phyloP scores from a whole-genome alignment of 92 coral and sea anemone species.

The Heliopora coerulea region DNA sequence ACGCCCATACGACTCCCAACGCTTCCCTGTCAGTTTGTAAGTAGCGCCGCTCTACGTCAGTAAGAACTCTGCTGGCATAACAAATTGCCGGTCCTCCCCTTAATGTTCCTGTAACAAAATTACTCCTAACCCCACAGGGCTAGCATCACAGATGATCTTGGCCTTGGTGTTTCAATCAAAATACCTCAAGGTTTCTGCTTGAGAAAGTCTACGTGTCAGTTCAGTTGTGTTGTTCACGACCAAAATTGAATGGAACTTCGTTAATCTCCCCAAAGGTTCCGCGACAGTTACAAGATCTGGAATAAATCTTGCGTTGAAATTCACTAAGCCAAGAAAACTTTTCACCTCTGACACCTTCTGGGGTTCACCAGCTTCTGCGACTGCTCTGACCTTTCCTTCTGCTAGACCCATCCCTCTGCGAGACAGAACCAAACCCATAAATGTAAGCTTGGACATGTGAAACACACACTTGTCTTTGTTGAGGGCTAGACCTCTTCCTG shows the following conservation, averaged over 20 bases:
- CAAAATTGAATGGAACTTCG: conserved; percentile 39
- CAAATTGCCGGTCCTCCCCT: conserved; percentile 41
- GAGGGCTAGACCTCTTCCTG: conserved; percentile 49
- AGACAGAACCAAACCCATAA: conserved; percentile 49
- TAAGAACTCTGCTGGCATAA: conserved; percentile 45
- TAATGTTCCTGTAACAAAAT: conserved; percentile 37
- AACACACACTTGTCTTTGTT: conserved; percentile 51
- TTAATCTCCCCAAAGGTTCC: conserved; percentile 46
- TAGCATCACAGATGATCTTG: conserved; percentile 50
- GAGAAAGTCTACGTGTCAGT: conserved; percentile 36
- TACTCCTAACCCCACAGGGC: conserved; percentile 62
- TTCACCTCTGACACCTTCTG: conserved; percentile 47
- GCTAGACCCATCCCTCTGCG: conserved; percentile 51
- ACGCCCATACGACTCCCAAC: too few relatives aligned
- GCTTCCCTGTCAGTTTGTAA: too few relatives aligned
- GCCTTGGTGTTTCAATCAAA: conserved; percentile 43
- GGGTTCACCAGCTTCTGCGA: conserved; percentile 43
- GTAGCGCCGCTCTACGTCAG: conserved; percentile 47
- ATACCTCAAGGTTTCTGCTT: conserved; percentile 37
- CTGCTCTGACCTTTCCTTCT: conserved; percentile 59
- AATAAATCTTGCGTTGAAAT: too few relatives aligned
- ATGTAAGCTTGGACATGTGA: conserved; percentile 48
- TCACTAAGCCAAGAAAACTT: conserved; percentile 48
- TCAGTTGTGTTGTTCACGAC: conserved; percentile 34
- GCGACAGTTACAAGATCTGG: conserved; percentile 42